Conservation (phyloP, 2,797 vertebrate species). For the Lepus oiostolus region DNA sequence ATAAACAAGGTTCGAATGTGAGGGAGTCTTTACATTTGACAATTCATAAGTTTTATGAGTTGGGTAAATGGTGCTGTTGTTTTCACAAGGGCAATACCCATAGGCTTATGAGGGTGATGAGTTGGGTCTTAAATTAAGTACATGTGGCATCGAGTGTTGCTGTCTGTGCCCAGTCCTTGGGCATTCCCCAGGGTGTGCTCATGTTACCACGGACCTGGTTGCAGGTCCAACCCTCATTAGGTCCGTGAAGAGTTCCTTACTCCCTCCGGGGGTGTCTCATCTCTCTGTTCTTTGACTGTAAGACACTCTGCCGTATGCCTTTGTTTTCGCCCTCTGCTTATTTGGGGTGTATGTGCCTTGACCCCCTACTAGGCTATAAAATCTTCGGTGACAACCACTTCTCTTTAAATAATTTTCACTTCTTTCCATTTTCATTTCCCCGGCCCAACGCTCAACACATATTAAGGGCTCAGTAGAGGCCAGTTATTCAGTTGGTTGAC, state of each 20-base stretch:
- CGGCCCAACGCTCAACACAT: neutral
- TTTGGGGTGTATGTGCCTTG: neutral
- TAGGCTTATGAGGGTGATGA: slow-evolving; percentile 4
- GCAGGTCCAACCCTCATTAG: neutral
- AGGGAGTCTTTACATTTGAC: neutral
- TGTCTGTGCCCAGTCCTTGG: neutral
- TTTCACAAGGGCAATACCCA: slow-evolving; percentile 32
- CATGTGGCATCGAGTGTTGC: neutral
- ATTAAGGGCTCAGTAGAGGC: neutral
- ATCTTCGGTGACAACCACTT: neutral
- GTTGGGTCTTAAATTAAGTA: neutral
- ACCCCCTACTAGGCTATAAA: neutral
- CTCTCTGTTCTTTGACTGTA: neutral
- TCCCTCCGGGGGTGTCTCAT: neutral
- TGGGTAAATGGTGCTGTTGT: neutral
- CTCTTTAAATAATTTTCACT: neutral
- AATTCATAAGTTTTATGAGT: neutral
- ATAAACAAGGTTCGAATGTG: neutral
- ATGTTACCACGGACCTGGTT: neutral
- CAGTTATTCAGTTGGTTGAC: neutral
- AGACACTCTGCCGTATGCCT: neutral
- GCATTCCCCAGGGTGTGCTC: neutral
- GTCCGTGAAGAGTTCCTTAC: neutral
- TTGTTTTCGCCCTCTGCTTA: neutral
- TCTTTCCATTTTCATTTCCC: slow-evolving; percentile 9